These are phyloP conservation scores for Psittacula derbiana DNA, from an alignment of 2,797 vertebrate genomes.

Conservation along the genomic window DNA sequence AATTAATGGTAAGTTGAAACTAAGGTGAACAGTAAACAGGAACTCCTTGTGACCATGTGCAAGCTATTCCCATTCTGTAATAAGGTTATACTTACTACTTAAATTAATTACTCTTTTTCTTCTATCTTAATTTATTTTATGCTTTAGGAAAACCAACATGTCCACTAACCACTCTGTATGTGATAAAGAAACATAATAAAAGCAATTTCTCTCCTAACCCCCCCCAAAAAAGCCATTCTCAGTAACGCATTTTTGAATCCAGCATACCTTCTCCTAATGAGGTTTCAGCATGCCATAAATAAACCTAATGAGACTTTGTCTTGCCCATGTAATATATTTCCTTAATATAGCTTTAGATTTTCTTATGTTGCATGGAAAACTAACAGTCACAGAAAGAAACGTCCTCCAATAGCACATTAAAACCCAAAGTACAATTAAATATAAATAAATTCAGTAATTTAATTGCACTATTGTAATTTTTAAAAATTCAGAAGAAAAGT, in stretches of 20 bases:
- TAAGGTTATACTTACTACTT: constrained; percentile 83
- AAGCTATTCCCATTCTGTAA: constrained; percentile 79
- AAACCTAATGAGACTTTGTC: constrained; percentile 88
- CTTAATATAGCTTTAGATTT: constrained; percentile 83
- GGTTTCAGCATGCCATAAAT: constrained; percentile 92
- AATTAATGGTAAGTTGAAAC: constrained; percentile 67
- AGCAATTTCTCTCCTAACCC: constrained; percentile 71
- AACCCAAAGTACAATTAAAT: constrained; percentile 81
- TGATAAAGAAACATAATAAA: constrained; percentile 82
- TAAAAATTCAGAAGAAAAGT: constrained; percentile 75
- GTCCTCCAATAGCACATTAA: constrained; percentile 75
- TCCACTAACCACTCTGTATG: constrained; percentile 73
- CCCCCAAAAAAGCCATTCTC: constrained; percentile 74
- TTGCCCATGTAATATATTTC: constrained; percentile 82
- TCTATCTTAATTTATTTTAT: constrained; percentile 88
- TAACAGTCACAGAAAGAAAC: constrained; percentile 76
- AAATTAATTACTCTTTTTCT: constrained; percentile 92
- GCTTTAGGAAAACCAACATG: constrained; percentile 80
- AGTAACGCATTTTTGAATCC: constrained; percentile 89
- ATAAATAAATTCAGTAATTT: constrained; percentile 83
- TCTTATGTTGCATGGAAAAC: constrained; percentile 76
- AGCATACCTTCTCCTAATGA: constrained; percentile 91
- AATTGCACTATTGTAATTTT: constrained; percentile 75
- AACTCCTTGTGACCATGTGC: constrained; percentile 59
- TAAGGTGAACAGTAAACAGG: constrained; percentile 70